Percentiles rank a stretch among this genome's conserved stretches.
phyloP scores from a whole-genome alignment of 2,113 vertebrate species.

The Ivindomyrus marchei region DNA sequence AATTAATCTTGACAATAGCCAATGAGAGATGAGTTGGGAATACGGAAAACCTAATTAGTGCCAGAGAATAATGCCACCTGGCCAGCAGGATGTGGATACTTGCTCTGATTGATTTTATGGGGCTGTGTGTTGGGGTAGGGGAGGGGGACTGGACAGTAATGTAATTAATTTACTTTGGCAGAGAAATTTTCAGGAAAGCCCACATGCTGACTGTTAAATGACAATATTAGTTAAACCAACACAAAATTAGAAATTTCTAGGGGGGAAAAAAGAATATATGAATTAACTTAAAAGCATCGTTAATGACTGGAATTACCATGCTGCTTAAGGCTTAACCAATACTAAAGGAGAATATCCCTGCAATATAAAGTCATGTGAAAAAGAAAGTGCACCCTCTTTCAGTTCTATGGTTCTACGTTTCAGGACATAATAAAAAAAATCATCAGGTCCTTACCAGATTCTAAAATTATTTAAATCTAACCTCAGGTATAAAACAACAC shows the following conservation, averaged over 20 bases:
- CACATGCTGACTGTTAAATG: slow-evolving; percentile 17
- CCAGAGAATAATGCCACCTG: slow-evolving; percentile 25
- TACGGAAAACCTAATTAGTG: slow-evolving; percentile 32
- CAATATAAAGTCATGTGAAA: not conserved
- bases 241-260: slow-evolving; percentile 20
- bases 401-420: not conserved
- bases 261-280: not conserved
- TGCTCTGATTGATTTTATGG: slow-evolving; percentile 16
- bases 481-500: too few species aligned
- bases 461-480: not conserved
- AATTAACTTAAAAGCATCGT: slow-evolving; percentile 5
- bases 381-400: not conserved
- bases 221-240: slow-evolving; percentile 18
- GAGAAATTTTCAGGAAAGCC: slow-evolving; percentile 1
- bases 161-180: slow-evolving; percentile 15
- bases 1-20: slow-evolving; percentile 21
- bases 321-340: not conserved
- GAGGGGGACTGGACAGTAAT: not conserved
- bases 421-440: not conserved
- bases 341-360: not conserved
- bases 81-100: slow-evolving; percentile 21
- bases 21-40: slow-evolving; percentile 15
- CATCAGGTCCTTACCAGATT: not conserved
- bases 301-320: not conserved
- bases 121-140: not conserved